These are phyloP conservation scores for Phragmatobia fuliginosa DNA, from an alignment of 2,888 invertebrate genomes.

Conservation along the genomic window DNA sequence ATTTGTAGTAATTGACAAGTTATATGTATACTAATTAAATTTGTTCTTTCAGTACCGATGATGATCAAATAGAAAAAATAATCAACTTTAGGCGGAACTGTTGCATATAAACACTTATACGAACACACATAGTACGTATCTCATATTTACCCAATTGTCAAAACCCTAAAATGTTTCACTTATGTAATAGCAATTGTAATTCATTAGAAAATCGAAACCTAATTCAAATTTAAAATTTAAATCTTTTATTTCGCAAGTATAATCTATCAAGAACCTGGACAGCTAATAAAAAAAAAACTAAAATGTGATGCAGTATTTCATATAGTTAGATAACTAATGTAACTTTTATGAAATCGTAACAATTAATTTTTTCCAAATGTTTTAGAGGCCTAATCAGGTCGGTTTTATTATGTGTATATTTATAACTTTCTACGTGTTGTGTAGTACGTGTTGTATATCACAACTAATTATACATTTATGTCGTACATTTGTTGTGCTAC, in stretches of 20 bases:
- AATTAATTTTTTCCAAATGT: background rate
- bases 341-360: background rate
- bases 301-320: background rate
- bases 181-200: background rate
- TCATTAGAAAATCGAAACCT: background rate
- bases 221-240: too few relatives aligned
- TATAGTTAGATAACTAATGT: background rate
- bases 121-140: background rate
- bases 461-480: slow-evolving; percentile 6
- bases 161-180: background rate
- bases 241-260: background rate
- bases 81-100: background rate
- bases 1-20: background rate
- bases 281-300: background rate
- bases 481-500: slow-evolving; percentile 14
- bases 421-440: background rate
- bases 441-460: background rate
- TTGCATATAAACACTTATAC: background rate
- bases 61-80: too few relatives aligned
- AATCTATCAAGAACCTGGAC: background rate
- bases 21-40: background rate
- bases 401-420: background rate
- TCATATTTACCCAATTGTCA: background rate
- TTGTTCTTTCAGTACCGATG: too few relatives aligned
- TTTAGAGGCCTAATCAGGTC: background rate